Base-by-base conservation (phyloP, 2,888 invertebrate species). In the Ramazzottius varieornatus region DNA sequence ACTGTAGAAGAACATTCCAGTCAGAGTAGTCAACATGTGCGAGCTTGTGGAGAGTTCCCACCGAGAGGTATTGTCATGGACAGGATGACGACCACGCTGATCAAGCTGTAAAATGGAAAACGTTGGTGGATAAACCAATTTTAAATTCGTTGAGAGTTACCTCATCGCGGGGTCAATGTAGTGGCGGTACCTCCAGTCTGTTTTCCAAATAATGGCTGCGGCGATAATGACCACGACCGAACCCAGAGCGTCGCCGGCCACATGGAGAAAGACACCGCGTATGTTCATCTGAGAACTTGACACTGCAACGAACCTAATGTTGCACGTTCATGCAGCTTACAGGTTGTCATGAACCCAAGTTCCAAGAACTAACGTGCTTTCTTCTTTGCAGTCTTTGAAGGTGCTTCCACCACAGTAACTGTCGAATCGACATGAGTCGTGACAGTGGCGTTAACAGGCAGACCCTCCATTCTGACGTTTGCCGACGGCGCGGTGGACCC, bases 261-360 rank as follows among this genome's bases (percentile, higher is more conserved):
- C 86, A 75, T 98, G 98, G 66, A 98, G 80, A 76, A 96, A 98
- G n/a, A 96, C 96, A n/a, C 94, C 98, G 66, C 89, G 83, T 93
- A 99, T 98, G 75, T 98, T 98, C 86, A 98, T 85, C 75, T 92
- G 88, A 1, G 84, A 83, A 0, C 86, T 82, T 2, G 71, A 69
- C 1, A 69, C 70, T 70, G 66, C 20, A 63, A 24, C 65, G 34
- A 46, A n/a, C n/a, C n/a, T n/a, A n/a, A n/a, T n/a, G n/a, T n/a
- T n/a, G n/a, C n/a, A n/a, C n/a, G n/a, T n/a, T n/a, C n/a, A n/a
- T n/a, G n/a, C n/a, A n/a, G n/a, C n/a, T n/a, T n/a, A n/a, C n/a
- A n/a, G n/a, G n/a, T n/a, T n/a, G n/a, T n/a, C n/a, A n/a, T n/a
- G n/a, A n/a, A n/a, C n/a, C n/a, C n/a, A n/a, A n/a, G n/a, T n/a